Percentiles rank a stretch among this genome's conserved stretches.
Conservation (phyloP, 2,888 invertebrate genomes). For the Drosophila mulleri region DNA sequence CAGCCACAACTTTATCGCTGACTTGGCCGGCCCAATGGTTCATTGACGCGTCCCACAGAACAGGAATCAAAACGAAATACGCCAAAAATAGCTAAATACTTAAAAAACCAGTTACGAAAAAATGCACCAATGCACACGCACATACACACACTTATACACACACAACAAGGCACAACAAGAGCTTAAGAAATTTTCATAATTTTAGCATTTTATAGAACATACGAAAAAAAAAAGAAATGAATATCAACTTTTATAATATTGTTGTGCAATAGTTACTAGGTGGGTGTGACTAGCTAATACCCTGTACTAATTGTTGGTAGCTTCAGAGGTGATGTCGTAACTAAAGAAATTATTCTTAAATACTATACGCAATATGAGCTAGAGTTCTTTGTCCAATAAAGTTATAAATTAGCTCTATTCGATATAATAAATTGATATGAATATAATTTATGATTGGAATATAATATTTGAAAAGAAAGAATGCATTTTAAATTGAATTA, state of each 20-base stretch:
- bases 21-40: constrained; percentile 44
- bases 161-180: constrained; percentile 22
- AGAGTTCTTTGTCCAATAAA: no score
- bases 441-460: no score
- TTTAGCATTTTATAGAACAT: constrained; percentile 78
- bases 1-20: constrained; percentile 51
- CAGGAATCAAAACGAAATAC: constrained; percentile 80
- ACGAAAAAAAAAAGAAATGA: constrained; percentile 30
- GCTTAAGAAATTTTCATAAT: constrained; percentile 72
- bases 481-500: no score
- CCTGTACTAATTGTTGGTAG: constrained; percentile 12
- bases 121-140: constrained; percentile 38
- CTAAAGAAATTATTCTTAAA: no score
- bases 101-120: constrained; percentile 74
- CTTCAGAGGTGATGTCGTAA: no score
- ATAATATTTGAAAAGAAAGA: no score
- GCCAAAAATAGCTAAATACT: constrained; percentile 79
- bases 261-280: background rate
- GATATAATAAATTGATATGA: no score
- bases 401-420: no score
- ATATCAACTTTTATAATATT: constrained; percentile 28
- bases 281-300: constrained; percentile 27
- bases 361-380: no score
- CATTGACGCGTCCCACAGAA: constrained; percentile 74
- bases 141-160: constrained; percentile 18